phyloP scores from a whole-genome alignment of 2,113 vertebrate genomes.

The Phaethornis superciliosus region DNA sequence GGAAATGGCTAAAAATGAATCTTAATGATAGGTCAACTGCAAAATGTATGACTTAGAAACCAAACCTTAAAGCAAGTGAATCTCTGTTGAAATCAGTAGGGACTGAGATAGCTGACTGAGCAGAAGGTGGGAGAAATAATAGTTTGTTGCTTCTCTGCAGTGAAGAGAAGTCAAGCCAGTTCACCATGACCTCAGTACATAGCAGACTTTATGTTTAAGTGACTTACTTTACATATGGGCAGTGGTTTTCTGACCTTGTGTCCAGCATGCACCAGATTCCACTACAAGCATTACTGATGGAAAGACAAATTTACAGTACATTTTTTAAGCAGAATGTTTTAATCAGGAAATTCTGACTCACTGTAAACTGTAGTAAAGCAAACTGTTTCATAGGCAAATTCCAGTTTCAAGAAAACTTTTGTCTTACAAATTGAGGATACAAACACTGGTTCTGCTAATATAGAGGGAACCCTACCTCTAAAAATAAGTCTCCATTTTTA shows the following conservation, averaged over 20 bases:
- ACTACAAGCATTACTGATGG: not conserved
- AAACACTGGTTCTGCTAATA: not conserved
- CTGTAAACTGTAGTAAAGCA: not conserved
- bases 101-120: constrained; percentile 8
- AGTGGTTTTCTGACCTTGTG: not conserved
- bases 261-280: not conserved
- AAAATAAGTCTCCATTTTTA: not conserved
- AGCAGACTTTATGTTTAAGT: not conserved
- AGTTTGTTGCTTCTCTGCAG: not conserved
- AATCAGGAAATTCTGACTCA: not conserved
- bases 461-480: not conserved
- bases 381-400: not conserved
- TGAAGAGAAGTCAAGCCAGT: not conserved
- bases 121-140: constrained; percentile 31
- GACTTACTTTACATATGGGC: not conserved
- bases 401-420: not conserved
- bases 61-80: not conserved
- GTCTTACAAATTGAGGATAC: not conserved
- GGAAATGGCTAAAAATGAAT: not conserved
- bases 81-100: constrained; percentile 19
- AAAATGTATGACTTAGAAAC: not conserved
- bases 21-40: not conserved
- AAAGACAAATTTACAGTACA: not conserved
- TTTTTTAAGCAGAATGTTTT: not conserved
- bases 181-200: not conserved